phyloP scores from a whole-genome alignment of 2,113 vertebrate genomes.

The Anhinga rufa region DNA sequence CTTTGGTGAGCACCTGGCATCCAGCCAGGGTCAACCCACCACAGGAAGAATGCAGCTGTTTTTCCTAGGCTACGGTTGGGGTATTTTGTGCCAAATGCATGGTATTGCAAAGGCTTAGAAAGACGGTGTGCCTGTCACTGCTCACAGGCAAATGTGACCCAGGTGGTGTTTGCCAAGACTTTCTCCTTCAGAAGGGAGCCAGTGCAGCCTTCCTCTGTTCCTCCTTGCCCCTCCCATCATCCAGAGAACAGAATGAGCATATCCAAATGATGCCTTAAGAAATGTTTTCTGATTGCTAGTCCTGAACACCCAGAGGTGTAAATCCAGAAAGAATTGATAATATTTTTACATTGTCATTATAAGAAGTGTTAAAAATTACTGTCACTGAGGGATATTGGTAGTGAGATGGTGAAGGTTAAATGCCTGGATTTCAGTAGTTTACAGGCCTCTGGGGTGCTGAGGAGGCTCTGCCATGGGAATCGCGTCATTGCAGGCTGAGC shows the following conservation, averaged over 20 bases:
- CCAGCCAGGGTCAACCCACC: background rate
- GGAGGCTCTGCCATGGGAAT: background rate
- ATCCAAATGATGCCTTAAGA: background rate
- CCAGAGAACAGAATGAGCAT: rapidly evolving
- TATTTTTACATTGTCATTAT: background rate
- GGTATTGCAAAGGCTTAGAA: background rate
- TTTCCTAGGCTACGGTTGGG: background rate
- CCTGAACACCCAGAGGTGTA: background rate
- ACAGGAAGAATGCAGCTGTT: background rate
- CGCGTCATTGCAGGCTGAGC: background rate
- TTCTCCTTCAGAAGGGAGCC: background rate
- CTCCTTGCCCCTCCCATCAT: background rate
- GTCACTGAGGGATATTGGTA: background rate
- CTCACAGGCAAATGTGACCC: background rate
- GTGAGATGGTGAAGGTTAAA: background rate
- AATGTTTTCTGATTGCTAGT: background rate
- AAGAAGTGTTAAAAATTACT: background rate
- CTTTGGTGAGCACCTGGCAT: background rate
- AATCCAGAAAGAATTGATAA: background rate
- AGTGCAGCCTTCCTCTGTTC: background rate
- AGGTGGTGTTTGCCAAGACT: background rate
- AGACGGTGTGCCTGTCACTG: background rate
- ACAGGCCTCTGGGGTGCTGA: background rate
- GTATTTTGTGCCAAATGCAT: background rate
- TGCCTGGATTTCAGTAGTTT: background rate